phyloP scores from a whole-genome alignment of 2,797 vertebrate genomes.

The Spizella passerina region DNA sequence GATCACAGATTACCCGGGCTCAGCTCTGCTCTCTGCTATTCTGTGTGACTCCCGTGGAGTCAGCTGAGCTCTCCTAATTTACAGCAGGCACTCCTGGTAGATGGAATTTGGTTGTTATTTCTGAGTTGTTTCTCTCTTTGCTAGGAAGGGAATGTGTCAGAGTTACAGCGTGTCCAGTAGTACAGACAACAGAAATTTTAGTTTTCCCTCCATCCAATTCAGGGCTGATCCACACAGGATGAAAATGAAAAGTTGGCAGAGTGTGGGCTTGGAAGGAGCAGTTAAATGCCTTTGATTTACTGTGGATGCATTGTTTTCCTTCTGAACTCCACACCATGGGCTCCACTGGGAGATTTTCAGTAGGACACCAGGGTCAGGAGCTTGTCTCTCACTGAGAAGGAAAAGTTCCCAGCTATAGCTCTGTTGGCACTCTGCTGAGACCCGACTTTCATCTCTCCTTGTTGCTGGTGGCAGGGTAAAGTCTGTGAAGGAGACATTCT shows the following conservation, averaged over 20 bases:
- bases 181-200: not conserved
- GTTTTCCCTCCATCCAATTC: not conserved
- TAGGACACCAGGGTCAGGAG: not conserved
- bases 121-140: not conserved
- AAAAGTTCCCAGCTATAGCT: not conserved
- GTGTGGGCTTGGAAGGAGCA: not conserved
- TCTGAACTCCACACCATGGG: not conserved
- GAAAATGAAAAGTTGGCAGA: not conserved
- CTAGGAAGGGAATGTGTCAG: not conserved
- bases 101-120: not conserved
- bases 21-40: not conserved
- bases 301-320: not conserved
- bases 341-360: not conserved
- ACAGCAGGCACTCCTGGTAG: not conserved
- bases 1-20: not conserved
- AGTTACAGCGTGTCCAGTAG: not conserved
- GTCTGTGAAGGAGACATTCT: not conserved
- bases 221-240: not conserved
- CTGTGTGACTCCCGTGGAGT: not conserved
- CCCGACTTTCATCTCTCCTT: not conserved
- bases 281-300: not conserved
- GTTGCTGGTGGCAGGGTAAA: not conserved
- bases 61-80: not conserved
- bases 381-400: not conserved
- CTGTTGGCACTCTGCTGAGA: not conserved